Evolutionary conservation across 2,797 vertebrate genomes (phyloP), one percentile per base, ranked within the genome.

Genomic region (Sebastes iracundus): DNA sequence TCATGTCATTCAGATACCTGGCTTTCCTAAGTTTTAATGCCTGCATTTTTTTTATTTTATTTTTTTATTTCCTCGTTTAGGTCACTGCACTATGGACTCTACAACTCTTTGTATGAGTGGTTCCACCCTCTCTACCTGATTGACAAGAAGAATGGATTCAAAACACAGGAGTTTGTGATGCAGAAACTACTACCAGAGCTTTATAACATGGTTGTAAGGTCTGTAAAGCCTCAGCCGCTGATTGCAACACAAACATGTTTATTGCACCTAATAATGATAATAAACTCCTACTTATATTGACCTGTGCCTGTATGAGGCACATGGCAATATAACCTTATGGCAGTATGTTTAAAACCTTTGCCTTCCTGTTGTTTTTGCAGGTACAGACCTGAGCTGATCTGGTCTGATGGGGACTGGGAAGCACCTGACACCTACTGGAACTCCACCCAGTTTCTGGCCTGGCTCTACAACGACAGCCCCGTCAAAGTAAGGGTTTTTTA

Each of bases 401-500:
- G 97, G 97, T 99, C 97, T 7, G 97, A 99, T 79, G 97, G 97
- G 4, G 97, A 98, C 84, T 99, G 97, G 97, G 97, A 98, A 82
- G 97, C 97, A 32, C 96, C 97, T 0, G 97, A 98, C 68, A 95
- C 96, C 0, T 99, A 99, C 91, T 99, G 98, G 98, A 99, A 99
- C 90, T 97, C 98, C 18, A 99, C 98, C 0, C 65, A 91, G 22
- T 99, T 99, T 88, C 95, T 99, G 72, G 95, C 98, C 75, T 99
- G 98, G 98, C 97, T 99, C 28, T 99, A 99, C 85, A 99, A 98
- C 1, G 96, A 99, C 13, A 99, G 98, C 83, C 98, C 98, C 0
- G 95, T 99, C 58, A 99, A 98, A 95, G 98, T 98, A 88, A 72
- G 35, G 90, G 38, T 6, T 28, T 27, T 71, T 35, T 27, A 18